Base-by-base conservation (phyloP, 2,797 vertebrate genomes). In the Aulostomus chinensis region DNA sequence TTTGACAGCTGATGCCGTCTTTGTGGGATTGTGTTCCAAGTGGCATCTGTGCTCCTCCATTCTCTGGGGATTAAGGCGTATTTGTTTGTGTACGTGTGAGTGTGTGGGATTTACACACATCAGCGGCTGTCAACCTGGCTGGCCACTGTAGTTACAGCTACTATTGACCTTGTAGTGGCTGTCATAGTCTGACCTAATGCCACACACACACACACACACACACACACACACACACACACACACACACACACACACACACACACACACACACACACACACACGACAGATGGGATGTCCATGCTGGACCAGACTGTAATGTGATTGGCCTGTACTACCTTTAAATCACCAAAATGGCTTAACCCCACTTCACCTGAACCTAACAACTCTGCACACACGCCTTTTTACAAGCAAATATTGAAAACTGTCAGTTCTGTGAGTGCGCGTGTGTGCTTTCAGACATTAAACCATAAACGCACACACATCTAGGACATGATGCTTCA, bases 281-380 rank as follows among this genome's bases (percentile, higher is more conserved):
- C 65, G 56, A 70, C 73, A 77, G 76, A 77, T 73, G 76, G 68
- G 38, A 33, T 30, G 35, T 57, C 35, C 21, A 34, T 29, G 6
- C 50, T 41, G 42, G 21, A 37, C 5, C 4, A 40, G 32, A 26
- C 51, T 9, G 21, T 71, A 64, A 81, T 72, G 31, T 64, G 80
- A 84, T 71, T 78, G 64, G 59, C 48, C 50, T 13, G 26, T n/a
- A 11, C 35, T 32, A 36, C 50, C 35, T 71, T 67, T 75, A 30
- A 80, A 77, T 81, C 58, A 61, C 52, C 49, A 58, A 64, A 72
- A 76, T 58, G 62, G 72, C 60, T 80, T 61, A 73, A 70, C 49
- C 25, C 39, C 17, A 40, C 35, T 53, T 75, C 45, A 58, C 21
- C 29, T 8, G 9, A 53, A 63, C 30, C 35, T 21, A 30, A 53